Base-by-base conservation (phyloP, 2,888 invertebrate species). In the Cantharis nigra region DNA sequence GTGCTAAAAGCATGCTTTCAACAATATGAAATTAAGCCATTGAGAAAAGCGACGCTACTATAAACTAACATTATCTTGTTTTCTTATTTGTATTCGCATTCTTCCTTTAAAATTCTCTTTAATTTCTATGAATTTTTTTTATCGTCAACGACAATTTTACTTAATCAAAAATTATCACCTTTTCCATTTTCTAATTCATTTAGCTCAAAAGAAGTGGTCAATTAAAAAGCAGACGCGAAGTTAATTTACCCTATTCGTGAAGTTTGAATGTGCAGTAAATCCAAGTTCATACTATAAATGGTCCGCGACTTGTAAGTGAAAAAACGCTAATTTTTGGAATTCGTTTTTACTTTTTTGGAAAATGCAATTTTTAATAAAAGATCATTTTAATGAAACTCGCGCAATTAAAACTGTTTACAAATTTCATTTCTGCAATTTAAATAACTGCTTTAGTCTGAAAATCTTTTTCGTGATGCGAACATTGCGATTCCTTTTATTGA, bases 151-250 rank as follows among this genome's bases (percentile, higher is more conserved):
- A 64, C 75, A 70, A 72, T 74, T 71, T 71, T 69, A 64, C 63
- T 78, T 78, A 78, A 78, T 78, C 49, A 69, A 64, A 74, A 78
- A 69, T 76, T 72, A 76, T 78, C 78, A 71, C 72, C 76, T 73
- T 71, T 78, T 62, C 75, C 72, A 76, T 78, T 78, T 76, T 78
- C 78, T 78, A 78, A 75, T 78, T 78, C 72, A 71, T 76, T 76
- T 71, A 71, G 18, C 75, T 70, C 71, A 74, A 70, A 78, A 78
- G 78, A 73, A 70, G 75, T 69, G 70, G 78, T 74, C 78, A 76
- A 78, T 78, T 78, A 78, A 78, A 78, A 78, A 78, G 75, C 76
- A 74, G 70, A 75, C 49, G 75, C 69, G 72, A 72, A 72, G 75
- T 75, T 78, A 78, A 78, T 78, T 71, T 65, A 14, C 72, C 30